phyloP scores from a whole-genome alignment of 2,797 vertebrate species.

The Eupleurogrammus muticus region DNA sequence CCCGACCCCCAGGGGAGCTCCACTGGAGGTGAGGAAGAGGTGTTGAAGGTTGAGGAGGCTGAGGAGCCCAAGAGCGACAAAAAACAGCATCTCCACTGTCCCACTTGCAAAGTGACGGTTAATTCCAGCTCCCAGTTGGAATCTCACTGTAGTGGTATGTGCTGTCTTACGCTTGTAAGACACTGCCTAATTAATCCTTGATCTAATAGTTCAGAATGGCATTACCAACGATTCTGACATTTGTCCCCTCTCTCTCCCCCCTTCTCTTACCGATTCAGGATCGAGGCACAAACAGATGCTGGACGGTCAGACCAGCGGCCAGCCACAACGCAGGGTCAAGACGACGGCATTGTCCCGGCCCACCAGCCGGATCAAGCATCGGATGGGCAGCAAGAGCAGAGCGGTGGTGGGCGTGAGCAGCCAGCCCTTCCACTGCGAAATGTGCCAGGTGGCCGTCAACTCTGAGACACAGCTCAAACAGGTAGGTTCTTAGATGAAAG shows the following conservation, averaged over 20 bases:
- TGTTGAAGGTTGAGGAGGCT: constrained; percentile 50
- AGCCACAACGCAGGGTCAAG: constrained; percentile 87
- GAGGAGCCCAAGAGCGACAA: constrained; percentile 79
- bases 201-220: not conserved
- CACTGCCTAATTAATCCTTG: not conserved
- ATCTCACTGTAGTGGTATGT: constrained; percentile 87
- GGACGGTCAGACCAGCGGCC: constrained; percentile 87
- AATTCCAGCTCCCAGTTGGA: constrained; percentile 96
- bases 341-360: constrained; percentile 82
- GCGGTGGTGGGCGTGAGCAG: constrained; percentile 77
- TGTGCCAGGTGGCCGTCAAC: constrained; percentile 98
- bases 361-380: constrained; percentile 85
- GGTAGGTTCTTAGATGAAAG: constrained; percentile 40
- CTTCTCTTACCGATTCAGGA: constrained; percentile 78
- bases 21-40: constrained; percentile 59
- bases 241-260: not conserved
- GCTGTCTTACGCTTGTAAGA: not conserved
- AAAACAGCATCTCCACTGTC: constrained; percentile 90
- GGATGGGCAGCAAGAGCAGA: constrained; percentile 86
- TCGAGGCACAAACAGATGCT: constrained; percentile 96
- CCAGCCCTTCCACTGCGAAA: constrained; percentile 92
- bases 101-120: constrained; percentile 96
- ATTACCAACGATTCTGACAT: constrained; percentile 5
- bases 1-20: constrained; percentile 56
- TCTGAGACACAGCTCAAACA: constrained; percentile 98